phyloP scores from a whole-genome alignment of 2,113 vertebrate genomes.

The Phylloscopus trochiloides region DNA sequence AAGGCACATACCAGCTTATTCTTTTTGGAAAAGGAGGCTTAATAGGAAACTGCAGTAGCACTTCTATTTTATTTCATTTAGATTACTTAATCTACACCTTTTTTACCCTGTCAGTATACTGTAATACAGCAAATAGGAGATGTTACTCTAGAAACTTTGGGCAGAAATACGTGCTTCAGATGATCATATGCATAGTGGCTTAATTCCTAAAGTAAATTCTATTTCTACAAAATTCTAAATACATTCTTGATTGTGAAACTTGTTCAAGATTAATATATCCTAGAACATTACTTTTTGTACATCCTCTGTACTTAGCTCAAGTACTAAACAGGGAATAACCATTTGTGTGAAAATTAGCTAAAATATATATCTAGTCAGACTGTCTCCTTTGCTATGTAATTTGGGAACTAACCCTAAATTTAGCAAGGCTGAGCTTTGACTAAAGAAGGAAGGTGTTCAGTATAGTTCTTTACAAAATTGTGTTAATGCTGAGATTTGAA shows the following conservation, averaged over 20 bases:
- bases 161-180: background rate
- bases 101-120: background rate
- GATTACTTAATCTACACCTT: background rate
- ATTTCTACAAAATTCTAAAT: background rate
- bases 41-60: background rate
- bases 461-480: background rate
- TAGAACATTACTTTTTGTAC: background rate
- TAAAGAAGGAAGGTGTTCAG: background rate
- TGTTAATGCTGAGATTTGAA: background rate
- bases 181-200: background rate
- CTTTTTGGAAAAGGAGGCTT: background rate
- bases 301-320: background rate
- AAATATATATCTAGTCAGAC: background rate
- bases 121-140: background rate
- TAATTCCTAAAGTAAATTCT: background rate
- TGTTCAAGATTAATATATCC: background rate
- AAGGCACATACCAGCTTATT: background rate
- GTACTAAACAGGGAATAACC: background rate
- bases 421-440: background rate
- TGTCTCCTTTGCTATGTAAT: background rate
- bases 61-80: background rate
- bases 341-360: background rate
- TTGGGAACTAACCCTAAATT: background rate
- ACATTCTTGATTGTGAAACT: background rate
- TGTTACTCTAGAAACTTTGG: background rate